Base-by-base conservation (phyloP, 2,113 vertebrate species). In the Prionailurus viverrinus region DNA sequence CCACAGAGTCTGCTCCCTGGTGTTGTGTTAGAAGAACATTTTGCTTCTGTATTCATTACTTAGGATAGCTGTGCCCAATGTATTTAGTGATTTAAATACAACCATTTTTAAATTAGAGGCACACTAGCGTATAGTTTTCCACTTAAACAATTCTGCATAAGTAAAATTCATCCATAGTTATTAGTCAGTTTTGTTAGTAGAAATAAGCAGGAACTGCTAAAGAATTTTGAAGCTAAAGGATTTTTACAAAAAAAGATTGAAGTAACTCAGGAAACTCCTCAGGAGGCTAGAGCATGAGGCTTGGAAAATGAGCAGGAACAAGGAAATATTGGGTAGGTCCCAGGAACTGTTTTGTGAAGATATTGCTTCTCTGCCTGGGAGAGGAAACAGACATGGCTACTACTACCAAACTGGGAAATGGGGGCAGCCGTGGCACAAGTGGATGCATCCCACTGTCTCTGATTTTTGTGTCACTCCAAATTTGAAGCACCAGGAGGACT, bases 41-140 rank as follows among this genome's bases (percentile, higher is more conserved):
- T 84, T 96, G 65, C n/a, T 92, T 94, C 48, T 74, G 7, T 65
- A 68, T 58, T 88, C 71, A 48, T 96, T 96, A 85, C 58, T 89
- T 89, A 74, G 48, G 48, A 89, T 85, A 82, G 29, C 83, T 66
- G 25, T 15, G 31, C 33, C 33, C 76, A 68, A 4, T 68, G 31
- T 84, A 82, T 92, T 97, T 92, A 95, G 55, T 74, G 51, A 96
- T 85, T 82, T 97, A 85, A 96, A 33, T 68, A 36, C 58, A 97
- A 74, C n/a, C 45, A 82, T 90, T 96, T 83, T 95, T 92, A 95
- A 92, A 81, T 89, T 82, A 85, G 51, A 95, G 8, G 33, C 33
- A 53, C 63, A 65, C 27, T 92, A 91, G 29, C 29, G 53, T 16
- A 51, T 12, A 83, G n/a, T 48, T 63, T 79, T 86, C 53, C 25